Evolutionary conservation across 2,113 vertebrate species (phyloP), one percentile per base, ranked within the genome.

Genomic region (Ciconia boyciana): DNA sequence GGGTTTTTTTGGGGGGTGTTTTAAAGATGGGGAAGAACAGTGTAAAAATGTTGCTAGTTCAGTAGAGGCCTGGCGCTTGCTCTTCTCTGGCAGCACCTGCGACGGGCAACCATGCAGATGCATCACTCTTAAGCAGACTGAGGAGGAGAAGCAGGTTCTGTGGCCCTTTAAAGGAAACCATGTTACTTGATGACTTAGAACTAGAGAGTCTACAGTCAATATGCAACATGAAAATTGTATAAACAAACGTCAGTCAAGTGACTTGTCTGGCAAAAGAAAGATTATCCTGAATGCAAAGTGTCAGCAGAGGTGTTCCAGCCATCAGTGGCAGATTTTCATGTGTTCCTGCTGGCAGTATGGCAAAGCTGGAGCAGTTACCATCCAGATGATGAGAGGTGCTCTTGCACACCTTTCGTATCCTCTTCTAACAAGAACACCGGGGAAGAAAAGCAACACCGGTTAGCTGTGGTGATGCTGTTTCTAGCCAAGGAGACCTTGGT

Each of bases 81-180:
- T 41, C 13, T 46, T 41, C 10, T 62, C 61, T 41, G 21, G 39
- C 36, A 76, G 32, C 29, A 11, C 36, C 5, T 10, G 19, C 34
- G 62, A 13, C 1, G 5, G 51, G 29, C 64, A 48, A 1, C 5
- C 0, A 1, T 57, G 61, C 16, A 5, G 34, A 11, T 10, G 26
- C 3, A 0, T 43, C 9, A 2, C 43, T 34, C 19, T 14, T 9
- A 3, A 51, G 31, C 19, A 36, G 48, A 22, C 54, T 0, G 6
- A 57, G 66, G 44, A 51, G 44, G 41, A 68, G 57, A 16, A 32
- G 51, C 25, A 75, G 31, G 2, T 77, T 76, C 62, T 51, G n/a
- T 46, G 62, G 9, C 19, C 14, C 17, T 18, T 80, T 39, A 31
- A 48, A 43, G 46, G 71, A 71, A 79, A 25, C 32, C 25, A 2